A percentile compares a stretch with the other conserved stretches of the same genome.
phyloP scores from a whole-genome alignment of 2,888 invertebrate genomes.

The Bimastos eiseni region DNA sequence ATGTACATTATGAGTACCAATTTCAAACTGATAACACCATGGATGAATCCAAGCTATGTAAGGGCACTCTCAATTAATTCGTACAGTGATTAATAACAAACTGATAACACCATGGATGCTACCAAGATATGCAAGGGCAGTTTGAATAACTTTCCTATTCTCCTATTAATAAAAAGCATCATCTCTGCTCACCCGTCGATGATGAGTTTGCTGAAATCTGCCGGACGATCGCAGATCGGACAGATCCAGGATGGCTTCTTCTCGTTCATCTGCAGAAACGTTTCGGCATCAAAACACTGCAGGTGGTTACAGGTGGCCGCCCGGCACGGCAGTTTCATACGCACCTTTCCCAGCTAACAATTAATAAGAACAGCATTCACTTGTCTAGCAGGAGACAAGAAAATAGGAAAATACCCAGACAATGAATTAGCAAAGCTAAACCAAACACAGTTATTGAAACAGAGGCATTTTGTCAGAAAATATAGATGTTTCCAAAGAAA shows the following conservation, averaged over 20 bases:
- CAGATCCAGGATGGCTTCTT: conserved; percentile 97
- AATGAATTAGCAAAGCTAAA: not conserved
- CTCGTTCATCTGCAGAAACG: conserved; percentile 97
- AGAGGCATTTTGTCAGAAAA: not conserved
- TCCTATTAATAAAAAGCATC: not conserved
- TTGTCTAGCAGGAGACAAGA: not conserved
- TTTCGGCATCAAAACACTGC: conserved; percentile 95
- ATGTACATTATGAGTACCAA: not conserved
- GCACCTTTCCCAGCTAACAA: conserved; percentile 66
- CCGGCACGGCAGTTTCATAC: conserved; percentile 77
- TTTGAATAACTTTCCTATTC: no score
- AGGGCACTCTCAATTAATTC: not conserved
- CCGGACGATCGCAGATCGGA: conserved; percentile 92
- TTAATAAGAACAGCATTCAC: not conserved
- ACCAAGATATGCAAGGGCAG: not conserved
- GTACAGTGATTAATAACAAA: not conserved
- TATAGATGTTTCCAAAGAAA: no score
- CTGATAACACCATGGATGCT: not conserved
- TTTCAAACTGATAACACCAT: not conserved
- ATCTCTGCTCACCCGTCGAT: conserved; percentile 78
- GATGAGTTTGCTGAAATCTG: conserved; percentile 85
- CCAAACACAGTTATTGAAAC: not conserved
- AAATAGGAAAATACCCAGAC: not conserved
- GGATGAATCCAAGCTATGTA: not conserved
- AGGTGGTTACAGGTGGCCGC: conserved; percentile 90